Evolutionary conservation across 1,140 invertebrate species (phyloP).

Genomic region (Rhizoglyphus robini): DNA sequence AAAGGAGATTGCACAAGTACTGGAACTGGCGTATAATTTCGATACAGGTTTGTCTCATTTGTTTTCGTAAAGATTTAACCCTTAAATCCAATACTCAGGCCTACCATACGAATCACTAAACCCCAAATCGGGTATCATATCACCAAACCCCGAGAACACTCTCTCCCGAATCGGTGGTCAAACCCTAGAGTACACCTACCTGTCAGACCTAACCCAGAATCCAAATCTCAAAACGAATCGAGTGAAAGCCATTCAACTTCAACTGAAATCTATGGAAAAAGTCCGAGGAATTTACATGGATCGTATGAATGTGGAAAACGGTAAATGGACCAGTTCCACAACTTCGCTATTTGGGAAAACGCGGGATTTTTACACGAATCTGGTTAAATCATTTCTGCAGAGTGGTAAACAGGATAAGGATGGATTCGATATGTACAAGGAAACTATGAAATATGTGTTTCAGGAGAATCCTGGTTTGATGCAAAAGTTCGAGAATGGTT

Average conservation of each 20-base stretch:
- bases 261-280: conserved; percentile 57
- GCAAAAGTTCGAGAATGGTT: conserved; percentile 49
- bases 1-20: too few relatives aligned
- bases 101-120: conserved; percentile 89
- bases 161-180: conserved; percentile 92
- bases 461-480: too few relatives aligned
- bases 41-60: too few relatives aligned
- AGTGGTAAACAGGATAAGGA: conserved; percentile 62
- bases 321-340: conserved; percentile 59
- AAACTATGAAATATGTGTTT: conserved; percentile 55
- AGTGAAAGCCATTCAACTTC: conserved; percentile 59
- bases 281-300: conserved; percentile 92
- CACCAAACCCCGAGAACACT: conserved; percentile 98
- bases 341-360: conserved; percentile 90
- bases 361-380: conserved; percentile 97
- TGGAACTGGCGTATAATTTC: too few relatives aligned
- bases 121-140: conserved; percentile 59
- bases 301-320: conserved; percentile 86
- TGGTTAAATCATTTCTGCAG: conserved; percentile 87
- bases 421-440: conserved; percentile 82
- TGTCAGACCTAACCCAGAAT: conserved; percentile 87
- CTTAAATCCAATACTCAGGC: conserved; percentile 71
- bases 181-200: conserved; percentile 87
- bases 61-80: too few relatives aligned
- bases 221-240: conserved; percentile 71